Base-by-base conservation (phyloP, 2,113 vertebrate species). In the Myotis yumanensis region DNA sequence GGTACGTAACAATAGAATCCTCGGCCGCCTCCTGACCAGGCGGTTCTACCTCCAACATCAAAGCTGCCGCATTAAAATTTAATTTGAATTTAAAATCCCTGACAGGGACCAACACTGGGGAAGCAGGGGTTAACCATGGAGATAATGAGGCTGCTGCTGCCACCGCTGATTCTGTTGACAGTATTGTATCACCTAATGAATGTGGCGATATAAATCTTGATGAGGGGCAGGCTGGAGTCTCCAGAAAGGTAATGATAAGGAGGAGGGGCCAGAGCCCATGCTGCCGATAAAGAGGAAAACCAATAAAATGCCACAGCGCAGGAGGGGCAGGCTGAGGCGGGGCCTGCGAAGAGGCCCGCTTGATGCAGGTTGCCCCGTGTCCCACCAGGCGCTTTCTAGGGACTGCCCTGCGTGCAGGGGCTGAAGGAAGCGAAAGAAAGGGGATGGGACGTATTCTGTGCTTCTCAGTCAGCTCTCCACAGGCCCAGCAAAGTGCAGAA, bases 51-150 rank as follows among this genome's bases (percentile, higher is more conserved):
- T 95, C 71, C 0, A 95, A 95, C 97, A 97, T 97, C 97, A 97
- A 96, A 97, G 97, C 96, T 15, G 46, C 92, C 0, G 12, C 91
- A 93, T 96, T 95, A 96, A 97, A 97, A 94, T 96, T 97, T 96
- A 97, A 97, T 97, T 97, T 97, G 93, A 96, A 97, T 97, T 96
- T 89, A 90, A 97, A 97, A 97, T 95, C 97, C 75, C 96, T 95
- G 96, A 91, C 96, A 94, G 94, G 88, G 94, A 62, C 96, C 95
- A 89, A 73, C 48, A 52, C 86, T 52, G 89, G 97, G 83, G 89
- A 97, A 48, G 95, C 95, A 96, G 96, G 97, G 97, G 97, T 97
- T 97, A 97, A 97, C 96, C 87, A 22, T 0, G 4, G 95, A 96
- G 95, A 82, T 97, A 97, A 97, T 97, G 97, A 97, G 97, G 97